Conservation (phyloP, 64 coral and sea anemone genomes). For the Pachyseris speciosa region DNA sequence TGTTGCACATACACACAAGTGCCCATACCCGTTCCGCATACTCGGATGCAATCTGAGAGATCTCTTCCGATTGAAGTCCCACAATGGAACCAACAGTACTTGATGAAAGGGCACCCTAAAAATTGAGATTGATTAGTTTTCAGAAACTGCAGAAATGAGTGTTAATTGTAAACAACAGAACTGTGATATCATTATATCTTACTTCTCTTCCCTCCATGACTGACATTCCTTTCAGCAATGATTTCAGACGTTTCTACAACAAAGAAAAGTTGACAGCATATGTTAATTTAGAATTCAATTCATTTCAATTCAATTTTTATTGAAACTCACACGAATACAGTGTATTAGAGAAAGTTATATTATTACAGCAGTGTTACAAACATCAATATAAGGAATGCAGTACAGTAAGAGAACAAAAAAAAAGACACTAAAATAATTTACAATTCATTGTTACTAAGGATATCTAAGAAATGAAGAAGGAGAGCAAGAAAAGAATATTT, state of each 20-base stretch:
- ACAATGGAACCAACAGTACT: slow-evolving; percentile 98
- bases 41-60: slow-evolving; percentile 98
- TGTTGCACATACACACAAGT: background rate
- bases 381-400: too few species aligned
- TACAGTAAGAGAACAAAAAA: too few species aligned
- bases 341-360: too few species aligned
- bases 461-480: too few species aligned
- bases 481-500: too few species aligned
- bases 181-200: background rate
- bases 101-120: slow-evolving; percentile 89
- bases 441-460: too few species aligned
- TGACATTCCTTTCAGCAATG: slow-evolving; percentile 91
- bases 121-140: background rate
- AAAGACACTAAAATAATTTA: too few species aligned
- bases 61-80: slow-evolving; percentile 96
- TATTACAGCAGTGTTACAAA: too few species aligned
- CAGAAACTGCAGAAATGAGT: background rate
- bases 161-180: background rate
- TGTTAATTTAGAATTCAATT: background rate
- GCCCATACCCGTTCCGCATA: slow-evolving; percentile 96
- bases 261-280: background rate
- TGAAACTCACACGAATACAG: too few species aligned
- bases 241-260: slow-evolving; percentile 91
- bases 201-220: slow-evolving; percentile 95
- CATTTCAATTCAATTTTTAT: too few species aligned